phyloP scores from a whole-genome alignment of 1,140 invertebrate species.

The Platorchestia sp. region DNA sequence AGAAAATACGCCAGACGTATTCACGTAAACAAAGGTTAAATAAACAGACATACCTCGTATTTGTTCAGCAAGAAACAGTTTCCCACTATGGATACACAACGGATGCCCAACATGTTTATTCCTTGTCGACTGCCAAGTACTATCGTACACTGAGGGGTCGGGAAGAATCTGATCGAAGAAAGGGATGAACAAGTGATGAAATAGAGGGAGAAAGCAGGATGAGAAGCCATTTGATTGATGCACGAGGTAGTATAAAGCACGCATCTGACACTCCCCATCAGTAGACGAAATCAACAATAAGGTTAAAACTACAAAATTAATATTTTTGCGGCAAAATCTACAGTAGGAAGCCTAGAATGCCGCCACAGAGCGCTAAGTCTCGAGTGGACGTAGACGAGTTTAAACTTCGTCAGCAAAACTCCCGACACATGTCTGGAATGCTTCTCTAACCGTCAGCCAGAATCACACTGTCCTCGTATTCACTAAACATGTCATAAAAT shows the following conservation, averaged over 20 bases:
- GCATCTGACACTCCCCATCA: too few species aligned
- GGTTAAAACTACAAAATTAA: neutral
- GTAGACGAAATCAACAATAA: too few species aligned
- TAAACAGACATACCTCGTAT: neutral
- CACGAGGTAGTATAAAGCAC: neutral
- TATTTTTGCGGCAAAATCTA: neutral
- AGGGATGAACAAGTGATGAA: neutral
- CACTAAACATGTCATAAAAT: neutral
- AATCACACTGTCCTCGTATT: neutral
- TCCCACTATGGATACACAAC: neutral
- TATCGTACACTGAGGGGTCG: neutral
- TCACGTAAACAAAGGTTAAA: neutral
- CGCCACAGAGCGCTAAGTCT: neutral
- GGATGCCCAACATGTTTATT: neutral
- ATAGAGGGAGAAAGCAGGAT: neutral
- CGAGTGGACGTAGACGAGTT: neutral
- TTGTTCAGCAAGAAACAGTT: neutral
- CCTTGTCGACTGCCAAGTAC: neutral
- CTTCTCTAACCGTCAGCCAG: neutral
- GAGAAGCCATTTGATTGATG: neutral
- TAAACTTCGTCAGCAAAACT: neutral
- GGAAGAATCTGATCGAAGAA: neutral
- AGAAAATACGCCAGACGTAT: neutral
- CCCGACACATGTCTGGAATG: neutral
- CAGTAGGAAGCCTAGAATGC: neutral